These are phyloP conservation scores for Myrmecobius fasciatus DNA, from an alignment of 2,113 vertebrate species.

Conservation along the genomic window DNA sequence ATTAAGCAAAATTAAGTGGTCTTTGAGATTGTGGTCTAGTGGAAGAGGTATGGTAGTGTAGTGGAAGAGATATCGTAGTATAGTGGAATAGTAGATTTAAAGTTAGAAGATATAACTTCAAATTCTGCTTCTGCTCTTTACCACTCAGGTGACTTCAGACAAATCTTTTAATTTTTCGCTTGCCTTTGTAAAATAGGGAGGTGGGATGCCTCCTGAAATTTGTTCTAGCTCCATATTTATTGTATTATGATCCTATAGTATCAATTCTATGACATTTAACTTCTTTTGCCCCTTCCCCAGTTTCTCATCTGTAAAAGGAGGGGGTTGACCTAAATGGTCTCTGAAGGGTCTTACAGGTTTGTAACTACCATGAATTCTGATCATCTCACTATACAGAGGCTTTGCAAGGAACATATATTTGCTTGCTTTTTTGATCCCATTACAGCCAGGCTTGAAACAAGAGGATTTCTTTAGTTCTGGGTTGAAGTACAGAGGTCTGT, in stretches of 20 bases:
- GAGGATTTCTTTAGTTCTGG: slow-evolving; percentile 75
- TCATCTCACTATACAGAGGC: slow-evolving; percentile 67
- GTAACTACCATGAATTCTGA: slow-evolving; percentile 53
- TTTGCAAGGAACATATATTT: slow-evolving; percentile 67
- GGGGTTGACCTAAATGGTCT: neutral
- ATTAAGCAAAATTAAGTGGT: neutral
- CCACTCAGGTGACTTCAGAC: neutral
- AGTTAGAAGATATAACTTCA: neutral
- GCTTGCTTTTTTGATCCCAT: slow-evolving; percentile 73
- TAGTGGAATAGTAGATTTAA: neutral
- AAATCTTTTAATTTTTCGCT: no score
- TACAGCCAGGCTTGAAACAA: slow-evolving; percentile 72
- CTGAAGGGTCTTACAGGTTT: neutral
- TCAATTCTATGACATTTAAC: neutral
- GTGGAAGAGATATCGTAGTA: no score
- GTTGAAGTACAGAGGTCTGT: slow-evolving; percentile 32
- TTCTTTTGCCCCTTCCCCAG: neutral
- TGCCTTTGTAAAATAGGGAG: neutral
- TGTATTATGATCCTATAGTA: neutral
- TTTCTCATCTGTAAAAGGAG: neutral
- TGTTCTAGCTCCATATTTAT: neutral
- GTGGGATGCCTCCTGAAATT: neutral
- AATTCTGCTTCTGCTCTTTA: neutral
- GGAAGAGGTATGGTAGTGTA: neutral
- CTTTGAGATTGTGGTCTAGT: neutral